These are phyloP conservation scores for Odontesthes bonariensis DNA, from an alignment of 2,113 vertebrate species.

Conservation along the genomic window DNA sequence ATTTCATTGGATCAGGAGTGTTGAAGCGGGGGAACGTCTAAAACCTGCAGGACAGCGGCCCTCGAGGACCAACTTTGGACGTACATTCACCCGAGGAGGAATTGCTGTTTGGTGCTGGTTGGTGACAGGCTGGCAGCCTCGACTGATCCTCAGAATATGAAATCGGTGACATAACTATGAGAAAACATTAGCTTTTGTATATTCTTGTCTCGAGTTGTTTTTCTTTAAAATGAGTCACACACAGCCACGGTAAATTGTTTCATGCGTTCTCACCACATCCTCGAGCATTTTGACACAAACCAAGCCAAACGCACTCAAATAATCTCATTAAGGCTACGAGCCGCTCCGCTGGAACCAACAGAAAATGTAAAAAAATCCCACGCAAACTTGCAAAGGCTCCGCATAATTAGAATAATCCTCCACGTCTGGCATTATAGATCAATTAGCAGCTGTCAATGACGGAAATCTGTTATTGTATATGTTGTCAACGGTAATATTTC, in stretches of 20 bases:
- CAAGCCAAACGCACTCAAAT: slow-evolving; percentile 72
- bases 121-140: slow-evolving; percentile 39
- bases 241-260: slow-evolving; percentile 71
- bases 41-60: no score
- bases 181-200: slow-evolving; percentile 57
- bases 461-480: slow-evolving; percentile 65
- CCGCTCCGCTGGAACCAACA: slow-evolving; percentile 61
- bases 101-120: no score
- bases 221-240: slow-evolving; percentile 62
- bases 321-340: slow-evolving; percentile 78
- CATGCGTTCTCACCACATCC: slow-evolving; percentile 68
- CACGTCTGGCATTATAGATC: slow-evolving; percentile 65
- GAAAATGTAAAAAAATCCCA: slow-evolving; percentile 34
- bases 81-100: no score
- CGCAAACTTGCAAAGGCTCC: slow-evolving; percentile 64
- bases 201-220: slow-evolving; percentile 55
- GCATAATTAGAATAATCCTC: slow-evolving; percentile 75
- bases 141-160: slow-evolving; percentile 47
- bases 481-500: slow-evolving; percentile 68
- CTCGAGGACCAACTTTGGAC: no score
- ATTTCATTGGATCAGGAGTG: no score
- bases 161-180: slow-evolving; percentile 55
- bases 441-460: slow-evolving; percentile 72
- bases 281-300: slow-evolving; percentile 66
- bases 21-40: no score